A percentile compares a stretch with the other conserved stretches of the same genome.
These are phyloP conservation scores for Neocrepidodera transversa DNA, from an alignment of 2,888 invertebrate species.

Conservation along the genomic window DNA sequence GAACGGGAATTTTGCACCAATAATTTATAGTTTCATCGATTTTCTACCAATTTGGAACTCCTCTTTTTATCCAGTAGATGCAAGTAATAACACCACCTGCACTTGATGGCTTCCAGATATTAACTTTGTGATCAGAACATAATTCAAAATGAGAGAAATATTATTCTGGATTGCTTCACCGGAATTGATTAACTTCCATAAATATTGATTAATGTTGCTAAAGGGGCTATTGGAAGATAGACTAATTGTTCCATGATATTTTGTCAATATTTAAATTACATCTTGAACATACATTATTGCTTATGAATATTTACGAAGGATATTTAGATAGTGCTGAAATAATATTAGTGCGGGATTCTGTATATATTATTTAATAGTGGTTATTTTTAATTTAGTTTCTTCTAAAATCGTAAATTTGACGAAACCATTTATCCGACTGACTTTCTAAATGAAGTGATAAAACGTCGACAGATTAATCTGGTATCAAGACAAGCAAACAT, in stretches of 20 bases:
- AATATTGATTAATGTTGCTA: conserved; percentile 20
- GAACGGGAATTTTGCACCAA: conserved; percentile 15
- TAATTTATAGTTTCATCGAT: conserved; percentile 36
- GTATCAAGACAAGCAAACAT: conserved; percentile 18
- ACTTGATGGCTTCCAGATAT: conserved; percentile 37
- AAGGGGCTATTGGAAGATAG: background rate
- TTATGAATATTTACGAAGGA: too few relatives aligned
- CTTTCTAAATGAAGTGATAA: background rate
- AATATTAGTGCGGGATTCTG: too few relatives aligned
- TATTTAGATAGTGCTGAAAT: too few relatives aligned
- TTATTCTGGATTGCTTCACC: conserved; percentile 13
- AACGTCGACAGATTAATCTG: conserved; percentile 17
- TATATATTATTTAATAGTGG: too few relatives aligned
- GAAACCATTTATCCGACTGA: too few relatives aligned
- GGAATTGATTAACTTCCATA: conserved; percentile 14
- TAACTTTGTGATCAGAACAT: conserved; percentile 35
- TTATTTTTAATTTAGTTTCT: too few relatives aligned
- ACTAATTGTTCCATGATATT: too few relatives aligned
- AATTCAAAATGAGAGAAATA: conserved; percentile 33
- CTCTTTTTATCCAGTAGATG: conserved; percentile 33
- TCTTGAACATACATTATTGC: too few relatives aligned
- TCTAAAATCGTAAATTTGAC: too few relatives aligned
- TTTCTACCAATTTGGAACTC: conserved; percentile 26
- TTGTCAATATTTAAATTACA: too few relatives aligned
- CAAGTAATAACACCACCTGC: conserved; percentile 39